Evolutionary conservation across 2,888 invertebrate genomes (phyloP), one percentile per base, ranked within the genome.

Genomic region (Gymnosoma rotundatum): DNA sequence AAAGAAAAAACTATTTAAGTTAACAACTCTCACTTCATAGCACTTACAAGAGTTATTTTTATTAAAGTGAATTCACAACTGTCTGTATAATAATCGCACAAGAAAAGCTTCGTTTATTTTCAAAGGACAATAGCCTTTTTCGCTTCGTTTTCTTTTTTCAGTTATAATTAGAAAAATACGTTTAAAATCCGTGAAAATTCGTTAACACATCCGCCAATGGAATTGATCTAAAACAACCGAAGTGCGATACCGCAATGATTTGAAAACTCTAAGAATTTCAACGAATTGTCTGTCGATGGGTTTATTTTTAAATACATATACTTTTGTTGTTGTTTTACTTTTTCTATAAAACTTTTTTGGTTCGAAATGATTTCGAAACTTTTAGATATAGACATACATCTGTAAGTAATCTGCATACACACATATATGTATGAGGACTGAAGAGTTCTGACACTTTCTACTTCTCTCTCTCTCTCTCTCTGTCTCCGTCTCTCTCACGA

Each of bases 191-290:
- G 81, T 83, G 73, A 81, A 48, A 75, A 73, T 78, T 85, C 85
- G 85, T 80, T 76, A 76, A 85, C 60, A 83, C 84, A 86, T 78
- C 86, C 87, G 86, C 83, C 78, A 70, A 78, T 85, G 80, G 82
- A 83, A 83, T 86, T 88, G 90, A 89, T 89, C 89, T 89, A 89
- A 88, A 89, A 90, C 89, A 89, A 87, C 89, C 91, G 90, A 92
- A 90, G 90, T 91, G 91, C 91, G 88, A 90, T 89, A 92, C 90
- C 89, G 91, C 91, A 92, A 91, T 92, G 92, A 92, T 88, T 89
- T 88, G 86, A 88, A 88, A 88, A 88, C 88, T 87, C 85, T 85
- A 88, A 88, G 88, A 87, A 88, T 87, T 87, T 87, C 64, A 72
- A 72, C 63, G 64, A 60, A 78, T 73, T 84, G 63, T 86, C 74